Conservation (phyloP, 2,113 vertebrate species). For the Gnathonemus echidnorhynchus region DNA sequence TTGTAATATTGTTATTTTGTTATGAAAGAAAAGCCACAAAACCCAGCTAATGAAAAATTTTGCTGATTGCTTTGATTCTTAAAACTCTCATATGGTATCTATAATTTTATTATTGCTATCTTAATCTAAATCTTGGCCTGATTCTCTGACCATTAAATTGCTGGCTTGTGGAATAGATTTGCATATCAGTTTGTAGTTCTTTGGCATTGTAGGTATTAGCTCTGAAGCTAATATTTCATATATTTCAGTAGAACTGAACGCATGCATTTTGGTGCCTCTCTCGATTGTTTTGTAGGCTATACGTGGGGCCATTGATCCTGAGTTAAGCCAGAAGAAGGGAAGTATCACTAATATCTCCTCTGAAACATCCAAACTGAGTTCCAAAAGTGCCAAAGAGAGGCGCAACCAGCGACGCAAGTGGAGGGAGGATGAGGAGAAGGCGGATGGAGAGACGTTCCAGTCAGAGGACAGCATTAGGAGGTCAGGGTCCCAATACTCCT, state of each 20-base stretch:
- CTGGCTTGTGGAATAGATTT: neutral
- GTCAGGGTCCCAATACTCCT: slow-evolving; percentile 84
- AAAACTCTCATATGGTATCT: neutral
- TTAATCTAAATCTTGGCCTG: neutral
- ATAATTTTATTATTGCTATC: neutral
- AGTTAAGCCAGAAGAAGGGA: slow-evolving; percentile 75
- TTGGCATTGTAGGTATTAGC: neutral
- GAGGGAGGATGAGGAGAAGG: slow-evolving; percentile 77
- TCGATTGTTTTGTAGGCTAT: slow-evolving; percentile 60
- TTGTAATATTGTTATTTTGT: neutral
- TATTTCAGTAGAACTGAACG: neutral
- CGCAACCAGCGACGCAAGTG: slow-evolving; percentile 87
- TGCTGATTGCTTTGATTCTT: neutral
- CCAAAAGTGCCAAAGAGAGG: slow-evolving; percentile 91
- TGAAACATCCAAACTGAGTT: slow-evolving; percentile 85
- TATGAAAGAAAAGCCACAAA: neutral
- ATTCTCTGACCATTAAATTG: neutral
- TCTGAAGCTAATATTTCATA: neutral
- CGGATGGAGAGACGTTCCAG: slow-evolving; percentile 67
- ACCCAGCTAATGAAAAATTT: neutral
- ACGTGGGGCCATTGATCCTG: slow-evolving; percentile 70
- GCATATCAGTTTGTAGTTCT: neutral
- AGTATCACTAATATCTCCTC: slow-evolving; percentile 81
- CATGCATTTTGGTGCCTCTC: slow-evolving; percentile 12
- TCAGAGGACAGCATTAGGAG: slow-evolving; percentile 88